Base-by-base conservation (phyloP, 2,888 invertebrate genomes). In the Dicranocentrus wangi region DNA sequence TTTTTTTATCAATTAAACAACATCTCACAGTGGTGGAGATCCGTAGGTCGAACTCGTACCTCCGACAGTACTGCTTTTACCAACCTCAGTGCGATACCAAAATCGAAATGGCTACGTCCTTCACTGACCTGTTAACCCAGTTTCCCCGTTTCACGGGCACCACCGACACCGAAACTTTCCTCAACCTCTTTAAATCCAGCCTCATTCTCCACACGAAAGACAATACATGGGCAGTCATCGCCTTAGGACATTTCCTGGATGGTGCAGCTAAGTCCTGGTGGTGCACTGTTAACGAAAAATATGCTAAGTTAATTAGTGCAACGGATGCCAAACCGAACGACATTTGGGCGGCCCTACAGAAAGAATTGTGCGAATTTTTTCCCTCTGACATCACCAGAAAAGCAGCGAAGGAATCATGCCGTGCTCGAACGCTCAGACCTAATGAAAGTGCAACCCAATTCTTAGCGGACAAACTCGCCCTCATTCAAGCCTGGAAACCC, bases 201-300 rank as follows among this genome's bases (percentile, higher is more conserved):
- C 17, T 25, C 7, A 3, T n/a, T 1, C 27, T 60, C 3, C 60
- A 60, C 27, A n/a, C 2, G 2, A 60, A 60, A n/a, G 28, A 27
- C 60, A n/a, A 25, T 8, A 13, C 2, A 60, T 60, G 60, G 60
- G 60, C 60, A 8, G 60, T 27, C 3, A 5, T 60, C 3, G 7
- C 27, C 13, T 60, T 60, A 5, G 60, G 60, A 27, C 60, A 60
- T n/a, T 60, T 60, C 27, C 15, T 60, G 27, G 60, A 60, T 17
- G 28, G 28, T 2, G 27, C 60, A 1, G 60, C 60, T 1, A 25
- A 60, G n/a, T 1, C 7, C 15, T 60, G 60, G 60, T 60, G 60
- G 60, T 1, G 3, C 3, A 27, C 60, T 60, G 21, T 55, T 39
- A 13, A 39, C 8, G 39, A 39, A 7, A 13, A 39, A 7, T 39